Base-by-base conservation (phyloP, 2,797 vertebrate genomes). In the Phataginus tricuspis region DNA sequence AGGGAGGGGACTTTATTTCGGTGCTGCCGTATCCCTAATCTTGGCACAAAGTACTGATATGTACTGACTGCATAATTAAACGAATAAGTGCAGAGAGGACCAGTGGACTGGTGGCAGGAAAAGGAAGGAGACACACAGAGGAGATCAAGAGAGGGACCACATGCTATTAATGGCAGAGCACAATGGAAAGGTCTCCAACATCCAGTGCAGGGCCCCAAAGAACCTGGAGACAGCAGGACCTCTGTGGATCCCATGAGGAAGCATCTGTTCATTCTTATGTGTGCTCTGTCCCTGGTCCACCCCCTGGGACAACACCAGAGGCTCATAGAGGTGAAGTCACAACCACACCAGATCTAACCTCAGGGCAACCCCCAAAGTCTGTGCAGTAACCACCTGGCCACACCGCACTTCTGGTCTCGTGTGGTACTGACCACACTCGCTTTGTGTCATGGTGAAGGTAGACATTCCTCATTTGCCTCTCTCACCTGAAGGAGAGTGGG, bases 31-130 rank as follows among this genome's bases (percentile, higher is more conserved):
- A 42, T 4, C 31, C 37, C 71, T 14, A 16, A n/a, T 37, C 5
- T 18, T 2, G 15, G 82, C 37, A 59, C 0, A 3, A 0, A 25
- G 61, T 1, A 63, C 0, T 51, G 69, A 49, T 72, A 74, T 4
- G 53, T 8, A 72, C 34, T n/a, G 37, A 86, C 1, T 87, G n/a
- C 90, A 55, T 25, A 80, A 69, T 77, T 18, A 34, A 61, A 37
- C 1, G 18, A 77, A 42, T 2, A 37, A 34, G 37, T 14, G 12
- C 29, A 49, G 37, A 19, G 16, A 83, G 57, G 79, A 63, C 51
- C 42, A 84, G 72, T 13, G 10, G 29, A 59, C 3, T 34, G 59
- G 37, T 55, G 14, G 49, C 63, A 77, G 69, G 53, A 75, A 69
- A 39, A 80, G 51, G 49, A 80, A 82, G 59, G 14, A 31, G 14